Conservation (phyloP, 2,797 vertebrate species). For the Hoplostethus mediterraneus region DNA sequence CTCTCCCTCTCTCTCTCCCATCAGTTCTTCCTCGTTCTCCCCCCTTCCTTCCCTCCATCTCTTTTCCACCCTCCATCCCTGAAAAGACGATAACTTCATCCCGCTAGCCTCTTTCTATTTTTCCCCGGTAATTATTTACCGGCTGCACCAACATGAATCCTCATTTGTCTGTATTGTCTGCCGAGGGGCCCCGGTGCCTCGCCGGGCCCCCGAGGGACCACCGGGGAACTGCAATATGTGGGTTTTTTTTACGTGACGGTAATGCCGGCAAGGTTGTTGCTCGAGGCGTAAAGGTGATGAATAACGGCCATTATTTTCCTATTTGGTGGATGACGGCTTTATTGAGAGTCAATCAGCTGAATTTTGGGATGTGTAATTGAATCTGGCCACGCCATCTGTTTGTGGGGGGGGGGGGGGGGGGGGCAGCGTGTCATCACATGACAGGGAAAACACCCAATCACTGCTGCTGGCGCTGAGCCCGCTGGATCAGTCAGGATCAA, state of each 20-base stretch:
- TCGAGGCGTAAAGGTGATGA: conserved; percentile 50
- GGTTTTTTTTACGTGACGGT: conserved; percentile 39
- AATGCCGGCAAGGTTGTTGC: conserved; percentile 41
- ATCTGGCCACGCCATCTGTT: conserved; percentile 39
- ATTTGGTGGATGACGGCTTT: conserved; percentile 45
- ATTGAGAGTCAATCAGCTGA: conserved; percentile 46
- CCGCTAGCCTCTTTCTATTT: background rate
- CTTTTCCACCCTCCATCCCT: no score
- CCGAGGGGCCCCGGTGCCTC: conserved; percentile 15
- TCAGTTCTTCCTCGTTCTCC: background rate
- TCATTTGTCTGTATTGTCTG: conserved; percentile 49
- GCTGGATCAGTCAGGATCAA: background rate
- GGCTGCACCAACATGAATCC: conserved; percentile 59
- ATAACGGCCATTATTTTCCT: conserved; percentile 45
- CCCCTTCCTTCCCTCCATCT: background rate
- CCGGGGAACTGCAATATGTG: conserved; percentile 1
- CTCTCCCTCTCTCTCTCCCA: background rate
- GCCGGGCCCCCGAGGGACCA: conserved; percentile 32
- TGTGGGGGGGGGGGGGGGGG: background rate
- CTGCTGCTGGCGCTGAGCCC: background rate
- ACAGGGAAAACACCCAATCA: conserved; percentile 16
- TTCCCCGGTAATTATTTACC: conserved; percentile 49
- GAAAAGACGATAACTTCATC: background rate
- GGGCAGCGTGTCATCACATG: conserved; percentile 16
- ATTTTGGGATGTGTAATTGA: conserved; percentile 17